phyloP scores from a whole-genome alignment of 2,888 invertebrate species.

The Zeuzera pyrina region DNA sequence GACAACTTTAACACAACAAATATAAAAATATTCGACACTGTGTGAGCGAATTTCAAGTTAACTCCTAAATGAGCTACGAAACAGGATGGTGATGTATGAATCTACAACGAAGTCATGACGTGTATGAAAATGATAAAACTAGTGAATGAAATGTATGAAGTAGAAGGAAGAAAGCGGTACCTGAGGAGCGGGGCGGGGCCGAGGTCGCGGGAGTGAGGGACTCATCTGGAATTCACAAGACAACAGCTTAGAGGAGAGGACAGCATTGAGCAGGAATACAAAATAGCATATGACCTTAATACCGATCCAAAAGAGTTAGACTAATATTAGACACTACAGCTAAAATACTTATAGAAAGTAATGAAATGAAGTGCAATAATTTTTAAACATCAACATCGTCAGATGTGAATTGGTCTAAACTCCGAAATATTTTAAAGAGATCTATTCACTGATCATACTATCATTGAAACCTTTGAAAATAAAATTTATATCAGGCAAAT shows the following conservation, averaged over 20 bases:
- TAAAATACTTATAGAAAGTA: not conserved
- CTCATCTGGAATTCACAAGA: constrained; percentile 73
- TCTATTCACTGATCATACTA: too few species aligned
- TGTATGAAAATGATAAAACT: not conserved
- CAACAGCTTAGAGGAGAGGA: constrained; percentile 56
- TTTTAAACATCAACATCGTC: too few species aligned
- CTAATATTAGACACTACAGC: not conserved
- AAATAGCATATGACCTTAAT: constrained; percentile 23
- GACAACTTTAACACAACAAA: too few species aligned
- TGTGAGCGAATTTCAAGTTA: too few species aligned
- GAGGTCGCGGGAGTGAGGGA: constrained; percentile 67
- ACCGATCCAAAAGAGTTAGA: constrained; percentile 11
- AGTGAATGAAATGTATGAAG: constrained; percentile 18
- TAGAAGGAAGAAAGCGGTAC: constrained; percentile 48
- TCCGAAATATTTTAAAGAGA: too few species aligned
- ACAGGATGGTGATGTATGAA: constrained; percentile 15
- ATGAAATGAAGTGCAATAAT: not conserved
- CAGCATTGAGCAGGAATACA: constrained; percentile 32
- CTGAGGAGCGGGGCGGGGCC: constrained; percentile 71
- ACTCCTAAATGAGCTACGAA: constrained; percentile 11
- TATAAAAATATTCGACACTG: too few species aligned
- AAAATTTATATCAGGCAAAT: too few species aligned
- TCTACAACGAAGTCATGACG: constrained; percentile 20
- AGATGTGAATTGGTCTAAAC: too few species aligned
- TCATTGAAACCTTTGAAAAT: too few species aligned